A percentile compares a stretch with the other conserved stretches of the same genome.
phyloP scores from a whole-genome alignment of 2,888 invertebrate species.

The Nemotelus nigrinus region DNA sequence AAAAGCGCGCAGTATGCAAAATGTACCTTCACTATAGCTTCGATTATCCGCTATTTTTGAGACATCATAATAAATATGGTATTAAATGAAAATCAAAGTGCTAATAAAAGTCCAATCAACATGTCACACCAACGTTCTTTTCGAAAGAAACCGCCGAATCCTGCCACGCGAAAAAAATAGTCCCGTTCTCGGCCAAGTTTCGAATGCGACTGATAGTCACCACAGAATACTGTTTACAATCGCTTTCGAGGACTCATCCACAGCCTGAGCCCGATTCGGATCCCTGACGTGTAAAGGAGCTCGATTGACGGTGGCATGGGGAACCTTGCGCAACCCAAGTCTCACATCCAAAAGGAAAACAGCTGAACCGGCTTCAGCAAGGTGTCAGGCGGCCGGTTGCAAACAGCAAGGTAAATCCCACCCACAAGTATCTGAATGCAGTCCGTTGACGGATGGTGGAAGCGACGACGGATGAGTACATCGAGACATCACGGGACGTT shows the following conservation, averaged over 20 bases:
- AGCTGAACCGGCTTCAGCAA: slow-evolving; percentile 10
- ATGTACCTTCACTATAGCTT: too few species aligned
- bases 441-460: slow-evolving; percentile 12
- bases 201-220: slow-evolving; percentile 44
- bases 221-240: slow-evolving; percentile 39
- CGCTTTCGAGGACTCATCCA: slow-evolving; percentile 38
- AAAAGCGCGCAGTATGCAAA: too few species aligned
- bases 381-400: background rate
- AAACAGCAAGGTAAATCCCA: slow-evolving; percentile 27
- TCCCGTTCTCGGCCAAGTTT: slow-evolving; percentile 22
- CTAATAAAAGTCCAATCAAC: background rate
- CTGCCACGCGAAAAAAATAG: background rate
- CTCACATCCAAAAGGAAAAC: background rate
- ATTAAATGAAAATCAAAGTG: too few species aligned
- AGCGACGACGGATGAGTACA: slow-evolving; percentile 18
- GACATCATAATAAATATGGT: too few species aligned
- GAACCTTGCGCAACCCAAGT: background rate
- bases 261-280: slow-evolving; percentile 27
- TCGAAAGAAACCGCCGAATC: slow-evolving; percentile 33
- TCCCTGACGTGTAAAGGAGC: slow-evolving; percentile 18
- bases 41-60: too few species aligned
- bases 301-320: slow-evolving; percentile 1
- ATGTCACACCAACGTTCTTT: background rate
- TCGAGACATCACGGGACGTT: slow-evolving; percentile 26
- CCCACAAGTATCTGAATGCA: slow-evolving; percentile 39